These are phyloP conservation scores for Iselma pallidipennis DNA, from an alignment of 2,888 invertebrate species.

Conservation along the genomic window DNA sequence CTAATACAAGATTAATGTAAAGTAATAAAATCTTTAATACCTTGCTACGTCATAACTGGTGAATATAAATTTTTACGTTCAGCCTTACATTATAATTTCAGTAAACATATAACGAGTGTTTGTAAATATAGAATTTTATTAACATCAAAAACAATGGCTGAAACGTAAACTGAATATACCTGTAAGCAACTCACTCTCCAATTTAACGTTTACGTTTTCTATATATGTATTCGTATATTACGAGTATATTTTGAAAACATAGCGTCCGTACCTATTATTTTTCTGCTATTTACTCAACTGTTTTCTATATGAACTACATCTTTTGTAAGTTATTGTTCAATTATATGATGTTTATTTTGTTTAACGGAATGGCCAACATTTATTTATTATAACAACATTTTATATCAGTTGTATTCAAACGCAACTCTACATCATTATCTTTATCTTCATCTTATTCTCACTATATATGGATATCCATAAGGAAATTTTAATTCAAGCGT, in stretches of 20 bases:
- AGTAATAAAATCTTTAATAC: conserved; percentile 18
- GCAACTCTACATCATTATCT: too few species aligned
- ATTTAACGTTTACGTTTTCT: conserved; percentile 4
- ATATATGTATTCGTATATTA: not conserved
- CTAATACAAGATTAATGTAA: conserved; percentile 17
- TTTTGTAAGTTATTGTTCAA: conserved; percentile 22
- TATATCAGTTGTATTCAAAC: too few species aligned
- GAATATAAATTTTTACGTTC: conserved; percentile 21
- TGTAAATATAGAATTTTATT: conserved; percentile 24
- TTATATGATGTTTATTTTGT: conserved; percentile 23
- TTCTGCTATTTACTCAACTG: conserved; percentile 18
- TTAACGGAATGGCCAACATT: conserved; percentile 11
- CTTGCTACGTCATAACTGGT: conserved; percentile 19
- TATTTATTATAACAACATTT: too few species aligned
- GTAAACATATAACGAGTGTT: conserved; percentile 20
- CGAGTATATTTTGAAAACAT: conserved; percentile 15
- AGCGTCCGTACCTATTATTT: conserved; percentile 12
- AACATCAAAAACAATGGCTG: conserved; percentile 13
- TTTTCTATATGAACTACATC: conserved; percentile 15
- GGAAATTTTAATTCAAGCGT: too few species aligned
- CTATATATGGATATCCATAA: too few species aligned
- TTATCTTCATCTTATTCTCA: too few species aligned
- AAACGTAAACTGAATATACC: conserved; percentile 12
- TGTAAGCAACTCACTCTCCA: conserved; percentile 10
- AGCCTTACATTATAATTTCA: conserved; percentile 21